Percentiles rank a stretch among this genome's conserved stretches.
Evolutionary conservation across 2,113 vertebrate species (phyloP).

Genomic region (Brachypteracias leptosomus): DNA sequence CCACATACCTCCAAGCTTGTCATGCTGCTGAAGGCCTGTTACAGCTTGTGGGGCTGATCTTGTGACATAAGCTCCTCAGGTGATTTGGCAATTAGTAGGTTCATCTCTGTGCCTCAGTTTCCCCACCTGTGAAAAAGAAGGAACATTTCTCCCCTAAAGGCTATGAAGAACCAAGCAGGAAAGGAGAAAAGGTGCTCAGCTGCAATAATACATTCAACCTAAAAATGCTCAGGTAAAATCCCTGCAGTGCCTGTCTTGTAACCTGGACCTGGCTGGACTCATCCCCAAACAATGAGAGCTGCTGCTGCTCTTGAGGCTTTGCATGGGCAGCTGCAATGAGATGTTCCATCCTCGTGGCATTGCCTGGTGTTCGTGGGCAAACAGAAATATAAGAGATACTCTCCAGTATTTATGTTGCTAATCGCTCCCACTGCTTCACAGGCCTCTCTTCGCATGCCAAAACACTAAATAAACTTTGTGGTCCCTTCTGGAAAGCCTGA

Average conservation of each 20-base stretch:
- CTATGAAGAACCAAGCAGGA: not conserved
- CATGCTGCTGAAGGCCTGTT: not conserved
- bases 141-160: fast-evolving
- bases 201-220: not conserved
- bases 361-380: not conserved
- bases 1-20: not conserved
- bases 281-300: fast-evolving
- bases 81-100: not conserved
- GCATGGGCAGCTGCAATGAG: not conserved
- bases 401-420: not conserved
- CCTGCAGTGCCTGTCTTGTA: not conserved
- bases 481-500: not conserved
- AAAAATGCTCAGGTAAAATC: not conserved
- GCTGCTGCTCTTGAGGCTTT: not conserved
- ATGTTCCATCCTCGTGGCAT: not conserved
- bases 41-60: not conserved
- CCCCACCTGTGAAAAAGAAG: not conserved
- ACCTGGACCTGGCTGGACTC: not conserved
- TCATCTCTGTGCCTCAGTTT: not conserved
- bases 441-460: not conserved
- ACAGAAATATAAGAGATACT: not conserved
- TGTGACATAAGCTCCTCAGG: not conserved
- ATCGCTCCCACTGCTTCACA: not conserved
- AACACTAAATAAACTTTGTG: not conserved
- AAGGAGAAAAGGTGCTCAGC: not conserved